These are phyloP conservation scores for Megaceryle maxima DNA, from an alignment of 2,113 vertebrate species.

Conservation along the genomic window DNA sequence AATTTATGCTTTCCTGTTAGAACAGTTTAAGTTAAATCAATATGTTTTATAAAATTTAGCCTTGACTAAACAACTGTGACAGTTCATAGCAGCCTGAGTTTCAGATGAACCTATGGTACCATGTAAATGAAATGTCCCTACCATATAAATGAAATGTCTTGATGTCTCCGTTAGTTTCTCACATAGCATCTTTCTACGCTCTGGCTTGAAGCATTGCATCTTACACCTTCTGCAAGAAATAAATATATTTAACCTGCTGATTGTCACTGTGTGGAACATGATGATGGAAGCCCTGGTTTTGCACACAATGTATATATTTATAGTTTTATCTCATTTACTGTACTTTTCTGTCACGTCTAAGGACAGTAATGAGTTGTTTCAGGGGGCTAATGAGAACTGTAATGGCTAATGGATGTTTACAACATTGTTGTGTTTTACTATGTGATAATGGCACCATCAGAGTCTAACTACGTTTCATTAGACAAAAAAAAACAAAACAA, in stretches of 20 bases:
- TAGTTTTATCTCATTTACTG: slow-evolving; percentile 91
- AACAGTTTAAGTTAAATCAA: slow-evolving; percentile 57
- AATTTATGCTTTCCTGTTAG: background rate
- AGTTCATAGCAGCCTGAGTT: slow-evolving; percentile 83
- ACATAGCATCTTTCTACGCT: slow-evolving; percentile 40
- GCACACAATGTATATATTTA: slow-evolving; percentile 86
- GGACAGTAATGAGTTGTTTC: slow-evolving; percentile 91
- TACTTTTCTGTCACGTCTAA: slow-evolving; percentile 90
- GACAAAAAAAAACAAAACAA: slow-evolving; percentile 56
- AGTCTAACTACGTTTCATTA: slow-evolving; percentile 71
- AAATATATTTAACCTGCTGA: slow-evolving; percentile 56
- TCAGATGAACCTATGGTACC: slow-evolving; percentile 77
- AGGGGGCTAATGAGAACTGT: slow-evolving; percentile 90
- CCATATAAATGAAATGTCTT: slow-evolving; percentile 81
- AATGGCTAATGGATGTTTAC: slow-evolving; percentile 92
- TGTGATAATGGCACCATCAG: slow-evolving; percentile 75
- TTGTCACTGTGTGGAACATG: slow-evolving; percentile 50
- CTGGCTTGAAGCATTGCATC: slow-evolving; percentile 48
- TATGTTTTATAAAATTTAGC: slow-evolving; percentile 60
- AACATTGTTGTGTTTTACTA: slow-evolving; percentile 70
- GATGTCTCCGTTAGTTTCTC: slow-evolving; percentile 68
- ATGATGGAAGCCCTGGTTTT: slow-evolving; percentile 77
- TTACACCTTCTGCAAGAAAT: background rate
- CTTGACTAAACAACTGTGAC: slow-evolving; percentile 70
- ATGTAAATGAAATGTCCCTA: slow-evolving; percentile 78